A percentile compares a stretch with the other conserved stretches of the same genome.
Conservation (phyloP, 2,113 vertebrate species). For the Pampusana beccarii region DNA sequence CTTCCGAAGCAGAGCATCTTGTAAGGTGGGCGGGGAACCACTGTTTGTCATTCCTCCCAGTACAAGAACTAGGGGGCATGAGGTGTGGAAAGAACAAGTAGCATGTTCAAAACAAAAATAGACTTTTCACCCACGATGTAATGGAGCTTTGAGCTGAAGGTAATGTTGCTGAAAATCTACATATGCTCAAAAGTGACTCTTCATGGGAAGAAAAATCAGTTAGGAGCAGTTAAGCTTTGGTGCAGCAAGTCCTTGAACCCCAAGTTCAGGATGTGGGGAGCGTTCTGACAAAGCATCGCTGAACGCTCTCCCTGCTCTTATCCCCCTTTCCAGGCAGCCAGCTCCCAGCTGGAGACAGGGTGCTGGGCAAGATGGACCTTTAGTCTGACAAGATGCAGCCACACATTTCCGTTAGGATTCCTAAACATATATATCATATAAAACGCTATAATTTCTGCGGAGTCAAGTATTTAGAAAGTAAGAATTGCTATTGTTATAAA, state of each 20-base stretch:
- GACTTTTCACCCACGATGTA: background rate
- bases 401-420: background rate
- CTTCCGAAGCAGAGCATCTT: background rate
- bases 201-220: background rate
- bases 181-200: background rate
- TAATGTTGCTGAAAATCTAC: background rate
- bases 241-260: background rate
- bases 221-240: background rate
- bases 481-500: background rate
- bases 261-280: background rate
- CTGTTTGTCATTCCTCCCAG: background rate
- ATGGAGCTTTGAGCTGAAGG: background rate
- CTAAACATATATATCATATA: background rate
- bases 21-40: background rate
- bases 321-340: background rate
- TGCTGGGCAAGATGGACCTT: background rate
- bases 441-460: background rate
- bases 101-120: background rate
- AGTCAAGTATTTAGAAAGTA: background rate
- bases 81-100: background rate
- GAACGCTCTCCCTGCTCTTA: fast-evolving
- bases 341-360: background rate
- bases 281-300: background rate
- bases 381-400: background rate
- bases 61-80: background rate